Conservation (phyloP, 2,888 invertebrate species). For the Torymus texanus region DNA sequence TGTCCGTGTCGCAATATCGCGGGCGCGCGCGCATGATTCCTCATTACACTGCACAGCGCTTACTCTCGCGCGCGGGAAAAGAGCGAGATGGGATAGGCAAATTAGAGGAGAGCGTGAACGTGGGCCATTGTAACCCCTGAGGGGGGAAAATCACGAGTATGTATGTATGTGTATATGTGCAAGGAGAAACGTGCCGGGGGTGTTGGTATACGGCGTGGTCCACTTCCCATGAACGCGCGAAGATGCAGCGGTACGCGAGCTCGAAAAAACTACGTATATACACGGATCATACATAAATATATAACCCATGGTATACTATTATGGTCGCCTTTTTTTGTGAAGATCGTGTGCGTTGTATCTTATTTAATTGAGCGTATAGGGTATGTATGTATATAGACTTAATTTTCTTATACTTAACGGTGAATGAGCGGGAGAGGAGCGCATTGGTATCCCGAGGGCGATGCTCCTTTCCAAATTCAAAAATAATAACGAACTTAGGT, state of each 20-base stretch:
- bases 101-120: neutral
- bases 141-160: no score
- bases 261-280: no score
- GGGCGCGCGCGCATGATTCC: conserved; percentile 37
- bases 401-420: no score
- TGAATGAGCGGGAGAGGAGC: no score
- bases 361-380: no score
- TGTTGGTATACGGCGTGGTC: conserved; percentile 61
- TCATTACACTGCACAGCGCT: neutral
- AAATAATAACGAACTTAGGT: neutral
- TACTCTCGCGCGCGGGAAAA: neutral
- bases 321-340: no score
- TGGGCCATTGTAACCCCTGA: neutral
- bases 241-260: neutral
- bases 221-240: conserved; percentile 62
- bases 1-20: conserved; percentile 36
- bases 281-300: neutral
- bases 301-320: neutral
- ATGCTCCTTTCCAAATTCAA: no score
- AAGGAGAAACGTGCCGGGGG: conserved; percentile 52
- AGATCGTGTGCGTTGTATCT: no score
- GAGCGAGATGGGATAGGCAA: conserved; percentile 8
- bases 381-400: no score
- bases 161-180: no score
- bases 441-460: no score